phyloP scores from a whole-genome alignment of 2,888 invertebrate genomes.

The Malthinus seriepunctatus region DNA sequence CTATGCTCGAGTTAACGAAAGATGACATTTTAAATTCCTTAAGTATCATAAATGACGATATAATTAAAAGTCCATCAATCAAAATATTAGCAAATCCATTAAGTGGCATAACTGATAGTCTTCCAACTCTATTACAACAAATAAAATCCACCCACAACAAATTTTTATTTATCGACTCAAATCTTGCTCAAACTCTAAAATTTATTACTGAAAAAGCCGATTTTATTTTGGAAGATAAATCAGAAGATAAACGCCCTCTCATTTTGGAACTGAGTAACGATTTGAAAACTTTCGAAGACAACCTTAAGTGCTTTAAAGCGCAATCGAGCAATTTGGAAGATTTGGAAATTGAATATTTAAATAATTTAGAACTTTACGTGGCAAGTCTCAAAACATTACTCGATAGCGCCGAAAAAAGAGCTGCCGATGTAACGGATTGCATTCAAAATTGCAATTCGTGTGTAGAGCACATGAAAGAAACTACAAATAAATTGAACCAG shows the following conservation, averaged over 20 bases:
- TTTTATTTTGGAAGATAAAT: slow-evolving; percentile 23
- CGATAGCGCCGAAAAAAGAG: slow-evolving; percentile 6
- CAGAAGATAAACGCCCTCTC: slow-evolving; percentile 19
- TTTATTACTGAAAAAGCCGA: slow-evolving; percentile 28
- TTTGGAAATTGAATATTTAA: slow-evolving; percentile 30
- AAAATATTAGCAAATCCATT: slow-evolving; percentile 37
- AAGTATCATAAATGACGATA: slow-evolving; percentile 36
- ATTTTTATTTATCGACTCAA: slow-evolving; percentile 20
- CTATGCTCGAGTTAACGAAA: slow-evolving; percentile 16
- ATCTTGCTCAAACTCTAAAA: slow-evolving; percentile 25
- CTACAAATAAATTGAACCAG: not conserved
- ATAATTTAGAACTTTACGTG: slow-evolving; percentile 25
- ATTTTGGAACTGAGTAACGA: slow-evolving; percentile 1
- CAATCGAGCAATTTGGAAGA: not conserved
- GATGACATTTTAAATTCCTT: slow-evolving; percentile 37
- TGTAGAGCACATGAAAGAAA: slow-evolving; percentile 7
- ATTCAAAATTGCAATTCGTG: slow-evolving; percentile 19
- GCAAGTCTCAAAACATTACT: slow-evolving; percentile 25
- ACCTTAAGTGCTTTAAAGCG: not conserved
- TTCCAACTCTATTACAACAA: slow-evolving; percentile 41
- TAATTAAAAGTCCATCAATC: slow-evolving; percentile 38
- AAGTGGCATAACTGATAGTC: slow-evolving; percentile 35
- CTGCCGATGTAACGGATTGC: slow-evolving; percentile 15
- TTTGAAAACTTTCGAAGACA: not conserved
- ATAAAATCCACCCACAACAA: slow-evolving; percentile 34